Base-by-base conservation (phyloP, 2,888 invertebrate genomes). In the Gonocerus acuteangulatus region DNA sequence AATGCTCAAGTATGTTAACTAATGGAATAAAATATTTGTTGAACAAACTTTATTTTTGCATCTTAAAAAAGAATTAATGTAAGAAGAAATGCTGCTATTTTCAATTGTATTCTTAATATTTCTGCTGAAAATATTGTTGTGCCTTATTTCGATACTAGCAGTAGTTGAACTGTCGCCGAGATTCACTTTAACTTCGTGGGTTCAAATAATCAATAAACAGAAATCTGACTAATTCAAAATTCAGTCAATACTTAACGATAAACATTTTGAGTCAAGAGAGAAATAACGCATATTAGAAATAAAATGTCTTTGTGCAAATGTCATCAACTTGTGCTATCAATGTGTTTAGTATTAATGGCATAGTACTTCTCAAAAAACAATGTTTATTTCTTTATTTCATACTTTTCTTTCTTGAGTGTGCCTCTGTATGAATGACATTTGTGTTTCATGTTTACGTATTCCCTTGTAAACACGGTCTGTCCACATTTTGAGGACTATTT, bases 1-100 rank as follows among this genome's bases (percentile, higher is more conserved):
- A 23, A 57, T 57, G 45, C 44, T 57, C 44, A 57, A 57, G 18
- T 54, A 47, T 16, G 15, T 42, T 32, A 34, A 47, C 11, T 19
- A 27, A 57, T 47, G 18, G n/a, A 45, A 34, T 42, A 57, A 56
- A 56, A 16, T 39, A 56, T 44, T 44, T 47, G 27, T 57, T 32
- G 45, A 42, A 47, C 47, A 15, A 48, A 49, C 36, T 48, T 60
- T 60, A 49, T 60, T 60, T 60, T 60, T 60, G 49, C 44, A 60
- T 32, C 51, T 49, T 16, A 22, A 48, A 21, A 19, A 47, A 22
- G 16, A 22, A 22, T 60, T 42, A 49, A 36, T 59, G 23, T 32
- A 60, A 48, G 42, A 51, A 49, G 45, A 36, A 23, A 42, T 48
- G 36, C 48, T 2, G 57, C 57, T 57, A 57, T 47, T 57, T 57